A percentile compares a stretch with the other conserved stretches of the same genome.
Conservation (phyloP, 2,113 vertebrate genomes). For the Mustela lutreola region DNA sequence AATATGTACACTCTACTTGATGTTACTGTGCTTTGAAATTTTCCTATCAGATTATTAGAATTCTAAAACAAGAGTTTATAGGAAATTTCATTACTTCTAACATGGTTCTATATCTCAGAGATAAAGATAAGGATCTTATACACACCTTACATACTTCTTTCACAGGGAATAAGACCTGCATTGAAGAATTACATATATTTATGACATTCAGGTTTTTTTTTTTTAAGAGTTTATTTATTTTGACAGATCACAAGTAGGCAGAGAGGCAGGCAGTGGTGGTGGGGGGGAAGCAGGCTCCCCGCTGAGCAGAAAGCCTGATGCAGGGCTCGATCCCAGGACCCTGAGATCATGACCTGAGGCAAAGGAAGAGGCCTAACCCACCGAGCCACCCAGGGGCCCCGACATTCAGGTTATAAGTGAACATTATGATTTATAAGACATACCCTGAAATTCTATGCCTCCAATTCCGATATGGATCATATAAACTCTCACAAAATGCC, state of each 20-base stretch:
- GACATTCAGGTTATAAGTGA: conserved; percentile 50
- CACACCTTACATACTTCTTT: conserved; percentile 29
- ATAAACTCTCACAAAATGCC: conserved; percentile 98
- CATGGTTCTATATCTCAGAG: neutral
- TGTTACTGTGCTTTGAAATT: neutral
- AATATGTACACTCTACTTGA: neutral
- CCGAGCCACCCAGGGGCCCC: too few species aligned
- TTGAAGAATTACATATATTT: conserved; percentile 33
- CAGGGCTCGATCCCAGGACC: too few species aligned
- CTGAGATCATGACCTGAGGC: too few species aligned
- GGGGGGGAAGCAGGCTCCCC: too few species aligned
- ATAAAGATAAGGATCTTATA: neutral
- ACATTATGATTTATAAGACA: conserved; percentile 59
- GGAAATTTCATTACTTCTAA: conserved; percentile 40
- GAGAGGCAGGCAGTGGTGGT: too few species aligned
- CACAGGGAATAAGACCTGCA: neutral
- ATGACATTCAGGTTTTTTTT: neutral
- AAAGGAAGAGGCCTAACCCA: too few species aligned
- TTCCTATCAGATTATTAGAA: conserved; percentile 39
- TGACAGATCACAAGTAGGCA: too few species aligned
- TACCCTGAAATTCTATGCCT: conserved; percentile 95
- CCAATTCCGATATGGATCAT: conserved; percentile 98
- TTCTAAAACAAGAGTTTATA: conserved; percentile 11
- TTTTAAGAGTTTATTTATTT: too few species aligned
- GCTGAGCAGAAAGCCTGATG: too few species aligned